phyloP scores from a whole-genome alignment of 2,797 vertebrate species.

The Lacerta bilineata region DNA sequence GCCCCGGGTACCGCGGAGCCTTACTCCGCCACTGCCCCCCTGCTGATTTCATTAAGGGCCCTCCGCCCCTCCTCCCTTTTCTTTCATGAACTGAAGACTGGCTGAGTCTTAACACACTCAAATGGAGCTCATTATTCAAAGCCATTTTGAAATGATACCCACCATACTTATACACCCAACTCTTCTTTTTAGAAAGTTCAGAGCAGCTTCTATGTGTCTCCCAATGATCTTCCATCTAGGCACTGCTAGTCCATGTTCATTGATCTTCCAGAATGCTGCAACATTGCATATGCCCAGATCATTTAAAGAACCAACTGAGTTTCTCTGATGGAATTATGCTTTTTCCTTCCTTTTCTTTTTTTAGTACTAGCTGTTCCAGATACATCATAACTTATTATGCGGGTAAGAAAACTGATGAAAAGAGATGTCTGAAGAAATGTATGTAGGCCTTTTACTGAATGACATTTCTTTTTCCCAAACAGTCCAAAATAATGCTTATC shows the following conservation, averaged over 20 bases:
- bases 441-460: conserved; percentile 14
- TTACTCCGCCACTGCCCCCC: no score
- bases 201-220: not conserved
- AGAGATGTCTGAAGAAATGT: not conserved
- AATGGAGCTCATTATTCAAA: not conserved
- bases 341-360: not conserved
- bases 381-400: conserved; percentile 1
- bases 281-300: not conserved
- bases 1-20: no score
- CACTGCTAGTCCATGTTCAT: not conserved
- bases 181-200: not conserved
- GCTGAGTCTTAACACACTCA: no score
- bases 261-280: not conserved
- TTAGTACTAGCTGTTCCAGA: not conserved
- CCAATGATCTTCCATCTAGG: not conserved
- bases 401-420: conserved; percentile 26
- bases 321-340: not conserved
- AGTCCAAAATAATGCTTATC: conserved; percentile 40
- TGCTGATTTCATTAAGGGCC: no score
- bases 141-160: not conserved
- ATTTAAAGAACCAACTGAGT: not conserved
- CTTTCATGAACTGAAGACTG: no score
- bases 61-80: no score
- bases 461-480: not conserved
- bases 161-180: not conserved